Evolutionary conservation across 2,888 invertebrate genomes (phyloP).

Genomic region (Dioctria linearis): DNA sequence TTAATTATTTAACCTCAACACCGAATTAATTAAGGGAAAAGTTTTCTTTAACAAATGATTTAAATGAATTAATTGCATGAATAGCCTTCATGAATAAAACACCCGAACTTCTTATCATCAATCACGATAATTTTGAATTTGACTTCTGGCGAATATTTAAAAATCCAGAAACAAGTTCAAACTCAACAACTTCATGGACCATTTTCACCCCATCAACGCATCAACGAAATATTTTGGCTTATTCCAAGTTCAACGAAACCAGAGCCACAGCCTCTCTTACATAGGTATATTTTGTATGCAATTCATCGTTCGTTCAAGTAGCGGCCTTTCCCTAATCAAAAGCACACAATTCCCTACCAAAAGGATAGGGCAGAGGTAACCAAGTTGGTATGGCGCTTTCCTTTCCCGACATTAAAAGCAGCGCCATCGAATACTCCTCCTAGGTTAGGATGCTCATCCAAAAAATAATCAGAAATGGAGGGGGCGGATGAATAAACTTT

Average conservation of each 20-base stretch:
- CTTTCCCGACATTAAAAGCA: conserved; percentile 14
- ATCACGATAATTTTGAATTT: too few relatives aligned
- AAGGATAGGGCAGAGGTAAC: neutral
- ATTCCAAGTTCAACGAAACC: neutral
- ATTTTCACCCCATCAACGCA: conserved; percentile 35
- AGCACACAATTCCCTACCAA: conserved; percentile 7
- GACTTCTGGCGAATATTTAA: too few relatives aligned
- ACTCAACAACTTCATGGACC: conserved; percentile 28
- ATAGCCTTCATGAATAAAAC: too few relatives aligned
- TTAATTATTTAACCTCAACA: too few relatives aligned
- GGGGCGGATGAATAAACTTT: conserved; percentile 56
- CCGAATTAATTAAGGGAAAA: too few relatives aligned
- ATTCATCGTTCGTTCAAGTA: conserved; percentile 15
- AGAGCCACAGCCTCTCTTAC: neutral
- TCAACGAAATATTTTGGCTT: conserved; percentile 19
- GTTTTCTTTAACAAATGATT: too few relatives aligned
- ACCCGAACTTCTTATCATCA: too few relatives aligned
- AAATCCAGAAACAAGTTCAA: neutral
- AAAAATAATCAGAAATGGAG: conserved; percentile 40
- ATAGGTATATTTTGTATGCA: conserved; percentile 29
- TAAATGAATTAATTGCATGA: too few relatives aligned
- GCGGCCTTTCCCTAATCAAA: conserved; percentile 5
- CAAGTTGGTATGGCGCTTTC: neutral
- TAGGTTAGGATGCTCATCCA: conserved; percentile 40
- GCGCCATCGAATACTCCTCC: conserved; percentile 45